phyloP scores from a whole-genome alignment of 2,113 vertebrate species.

The Furnarius figulus region DNA sequence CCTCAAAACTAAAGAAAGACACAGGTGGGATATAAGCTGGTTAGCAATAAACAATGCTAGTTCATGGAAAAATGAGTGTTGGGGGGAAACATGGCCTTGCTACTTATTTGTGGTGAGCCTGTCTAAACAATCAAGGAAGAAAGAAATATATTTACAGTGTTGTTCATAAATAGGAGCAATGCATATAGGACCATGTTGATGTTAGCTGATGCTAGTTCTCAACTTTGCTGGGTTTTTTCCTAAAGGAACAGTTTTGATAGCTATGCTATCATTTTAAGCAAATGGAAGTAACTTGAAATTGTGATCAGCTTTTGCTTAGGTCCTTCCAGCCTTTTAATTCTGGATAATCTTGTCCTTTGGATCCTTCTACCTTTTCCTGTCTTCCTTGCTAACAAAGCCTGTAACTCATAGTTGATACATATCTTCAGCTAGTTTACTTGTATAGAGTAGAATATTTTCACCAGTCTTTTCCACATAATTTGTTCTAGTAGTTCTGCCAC shows the following conservation, averaged over 20 bases:
- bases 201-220: background rate
- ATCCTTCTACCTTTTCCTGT: background rate
- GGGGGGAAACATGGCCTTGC: background rate
- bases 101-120: background rate
- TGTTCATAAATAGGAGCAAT: background rate
- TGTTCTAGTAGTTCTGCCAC: background rate
- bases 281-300: background rate
- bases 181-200: background rate
- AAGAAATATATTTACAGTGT: background rate
- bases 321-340: background rate
- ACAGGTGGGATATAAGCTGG: background rate
- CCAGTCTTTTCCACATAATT: background rate
- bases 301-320: background rate
- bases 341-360: background rate
- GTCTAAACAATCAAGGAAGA: background rate
- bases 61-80: background rate
- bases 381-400: background rate
- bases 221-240: background rate
- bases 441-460: background rate
- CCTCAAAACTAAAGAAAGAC: background rate
- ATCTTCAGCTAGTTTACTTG: background rate
- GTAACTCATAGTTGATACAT: background rate
- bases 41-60: background rate
- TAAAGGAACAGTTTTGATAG: background rate
- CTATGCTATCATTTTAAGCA: background rate